These are phyloP conservation scores for Vannuccia rotundouncinata DNA, from an alignment of 2,888 invertebrate species.

Conservation along the genomic window DNA sequence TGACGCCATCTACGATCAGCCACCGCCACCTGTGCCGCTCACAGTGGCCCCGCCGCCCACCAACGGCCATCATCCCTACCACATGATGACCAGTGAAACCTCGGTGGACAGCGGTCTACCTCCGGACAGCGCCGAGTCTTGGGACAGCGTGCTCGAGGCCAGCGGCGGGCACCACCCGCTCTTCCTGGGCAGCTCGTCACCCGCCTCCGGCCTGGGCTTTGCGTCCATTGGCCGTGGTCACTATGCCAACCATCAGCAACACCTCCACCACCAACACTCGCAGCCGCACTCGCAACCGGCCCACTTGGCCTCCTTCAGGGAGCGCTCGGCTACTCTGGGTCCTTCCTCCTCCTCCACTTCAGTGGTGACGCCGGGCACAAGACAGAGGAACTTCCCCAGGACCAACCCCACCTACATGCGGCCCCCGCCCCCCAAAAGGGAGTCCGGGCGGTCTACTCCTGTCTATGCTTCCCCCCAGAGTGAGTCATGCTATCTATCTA, in stretches of 20 bases:
- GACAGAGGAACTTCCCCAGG: background rate
- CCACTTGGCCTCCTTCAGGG: background rate
- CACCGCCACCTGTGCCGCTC: background rate
- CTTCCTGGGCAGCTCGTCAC: background rate
- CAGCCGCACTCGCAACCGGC: background rate
- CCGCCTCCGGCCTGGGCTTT: background rate
- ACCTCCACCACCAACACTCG: background rate
- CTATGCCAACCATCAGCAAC: background rate
- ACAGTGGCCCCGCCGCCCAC: background rate
- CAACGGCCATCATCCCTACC: background rate
- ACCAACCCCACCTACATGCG: background rate
- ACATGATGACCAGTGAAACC: background rate
- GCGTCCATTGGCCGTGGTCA: background rate
- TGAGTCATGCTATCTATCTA: no score
- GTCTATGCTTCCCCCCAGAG: background rate
- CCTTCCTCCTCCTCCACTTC: background rate
- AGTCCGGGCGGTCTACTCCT: background rate
- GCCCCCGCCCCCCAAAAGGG: conserved; percentile 5
- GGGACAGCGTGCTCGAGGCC: background rate
- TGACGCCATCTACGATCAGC: background rate
- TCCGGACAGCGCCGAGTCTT: background rate
- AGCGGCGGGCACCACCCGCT: background rate
- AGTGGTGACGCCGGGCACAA: background rate
- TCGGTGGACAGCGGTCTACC: background rate
- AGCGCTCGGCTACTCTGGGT: background rate